Percentiles rank a stretch among this genome's conserved stretches.
Conservation (phyloP, 2,113 vertebrate species). For the Halichoerus grypus region DNA sequence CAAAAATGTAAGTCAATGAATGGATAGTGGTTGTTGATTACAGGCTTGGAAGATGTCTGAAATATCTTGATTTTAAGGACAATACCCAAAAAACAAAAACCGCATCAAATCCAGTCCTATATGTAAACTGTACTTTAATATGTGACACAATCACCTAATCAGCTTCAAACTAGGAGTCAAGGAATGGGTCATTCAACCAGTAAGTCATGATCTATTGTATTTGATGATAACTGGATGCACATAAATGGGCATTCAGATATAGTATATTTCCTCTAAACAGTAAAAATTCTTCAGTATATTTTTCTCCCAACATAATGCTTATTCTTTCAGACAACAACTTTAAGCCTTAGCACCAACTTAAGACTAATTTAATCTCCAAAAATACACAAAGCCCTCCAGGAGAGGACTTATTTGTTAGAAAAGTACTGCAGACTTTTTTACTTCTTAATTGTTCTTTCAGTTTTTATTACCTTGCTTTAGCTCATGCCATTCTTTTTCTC, state of each 20-base stretch:
- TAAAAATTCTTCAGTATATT: background rate
- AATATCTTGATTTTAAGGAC: background rate
- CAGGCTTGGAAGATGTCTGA: background rate
- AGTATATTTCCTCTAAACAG: background rate
- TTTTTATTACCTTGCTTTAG: slow-evolving; percentile 64
- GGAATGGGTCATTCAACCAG: background rate
- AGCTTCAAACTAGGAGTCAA: background rate
- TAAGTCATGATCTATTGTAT: background rate
- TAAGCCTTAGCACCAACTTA: slow-evolving; percentile 38
- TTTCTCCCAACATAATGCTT: slow-evolving; percentile 39
- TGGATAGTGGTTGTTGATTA: background rate
- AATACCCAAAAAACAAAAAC: background rate
- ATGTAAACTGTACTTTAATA: background rate
- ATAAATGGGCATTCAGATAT: background rate
- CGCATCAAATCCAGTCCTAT: background rate
- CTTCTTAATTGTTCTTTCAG: slow-evolving; percentile 61
- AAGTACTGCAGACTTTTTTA: background rate
- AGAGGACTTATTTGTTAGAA: slow-evolving; percentile 61
- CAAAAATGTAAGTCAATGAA: background rate
- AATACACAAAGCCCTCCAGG: slow-evolving; percentile 47
- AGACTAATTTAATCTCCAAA: slow-evolving; percentile 69
- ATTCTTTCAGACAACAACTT: slow-evolving; percentile 50
- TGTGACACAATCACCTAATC: background rate
- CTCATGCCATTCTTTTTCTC: slow-evolving; percentile 60
- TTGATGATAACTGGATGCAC: background rate